phyloP scores from a whole-genome alignment of 2,113 vertebrate genomes.

The Tachysurus vachellii region DNA sequence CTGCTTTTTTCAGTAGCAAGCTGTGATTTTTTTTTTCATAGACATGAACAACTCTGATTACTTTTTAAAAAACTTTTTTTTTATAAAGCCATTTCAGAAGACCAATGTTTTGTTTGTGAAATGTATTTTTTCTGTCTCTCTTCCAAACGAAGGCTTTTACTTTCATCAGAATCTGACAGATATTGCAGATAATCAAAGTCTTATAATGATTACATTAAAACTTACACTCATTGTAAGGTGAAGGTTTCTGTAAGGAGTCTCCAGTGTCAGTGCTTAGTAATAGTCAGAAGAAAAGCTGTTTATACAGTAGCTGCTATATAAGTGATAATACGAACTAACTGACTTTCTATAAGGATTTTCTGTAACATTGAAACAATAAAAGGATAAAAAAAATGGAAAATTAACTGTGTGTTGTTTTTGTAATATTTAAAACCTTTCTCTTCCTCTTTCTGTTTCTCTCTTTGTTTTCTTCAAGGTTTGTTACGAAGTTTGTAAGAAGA shows the following conservation, averaged over 20 bases:
- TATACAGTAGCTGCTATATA: neutral
- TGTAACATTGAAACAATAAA: neutral
- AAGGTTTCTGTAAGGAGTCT: neutral
- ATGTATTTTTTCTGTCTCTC: conserved; percentile 1
- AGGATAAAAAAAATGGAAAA: neutral
- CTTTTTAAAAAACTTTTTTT: neutral
- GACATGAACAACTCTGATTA: neutral
- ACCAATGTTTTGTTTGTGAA: neutral
- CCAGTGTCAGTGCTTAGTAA: neutral
- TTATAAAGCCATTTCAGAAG: neutral
- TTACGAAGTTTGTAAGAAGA: neutral
- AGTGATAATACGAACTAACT: neutral
- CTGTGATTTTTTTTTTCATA: neutral
- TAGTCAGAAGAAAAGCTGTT: neutral
- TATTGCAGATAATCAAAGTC: neutral
- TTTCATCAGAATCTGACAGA: neutral
- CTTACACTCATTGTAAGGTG: neutral
- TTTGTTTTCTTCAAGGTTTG: conserved; percentile 22
- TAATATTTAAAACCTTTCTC: neutral
- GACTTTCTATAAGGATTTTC: neutral
- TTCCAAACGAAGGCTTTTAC: neutral
- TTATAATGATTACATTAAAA: neutral
- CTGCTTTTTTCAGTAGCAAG: too few relatives aligned
- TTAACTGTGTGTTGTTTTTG: neutral
- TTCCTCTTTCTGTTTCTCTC: neutral